Base-by-base conservation (phyloP, 2,888 invertebrate genomes). In the Diaphora mendica region DNA sequence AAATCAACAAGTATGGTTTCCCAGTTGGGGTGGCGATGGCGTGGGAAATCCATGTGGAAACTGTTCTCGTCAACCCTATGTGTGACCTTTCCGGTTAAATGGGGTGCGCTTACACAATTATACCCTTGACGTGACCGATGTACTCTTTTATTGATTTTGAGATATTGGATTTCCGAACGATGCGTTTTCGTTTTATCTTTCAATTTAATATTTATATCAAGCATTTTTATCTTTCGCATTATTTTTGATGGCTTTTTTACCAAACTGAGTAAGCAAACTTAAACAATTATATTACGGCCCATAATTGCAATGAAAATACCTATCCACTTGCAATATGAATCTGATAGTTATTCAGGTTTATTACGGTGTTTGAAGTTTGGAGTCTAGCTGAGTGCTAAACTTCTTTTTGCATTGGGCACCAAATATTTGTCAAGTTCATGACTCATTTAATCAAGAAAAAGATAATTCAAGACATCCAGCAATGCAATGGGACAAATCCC, bases 1-100 rank as follows among this genome's bases (percentile, higher is more conserved):
- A 83, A 94, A 92, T 92, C 93, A 93, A 94, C 93, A 94, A 93
- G 91, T 91, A 87, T 87, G 92, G 91, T 92, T 94, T 94, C 94
- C 91, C 91, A 90, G 90, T 80, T 86, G 78, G 85, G 85, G 85
- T 79, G 91, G 92, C 94, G 94, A 70, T 70, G 92, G 92, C 94
- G 95, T 95, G 95, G 95, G 95, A 95, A 95, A 89, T 90, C 79
- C 71, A 80, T 82, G 87, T 89, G 93, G 91, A 91, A 93, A 91
- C 86, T 86, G 90, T 94, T 95, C 95, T 88, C 95, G 93, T 80
- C 91, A 90, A 85, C 91, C 93, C 90, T 87, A 84, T 93, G 91
- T 93, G 93, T 91, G 95, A 93, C 94, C 94, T 92, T 91, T 93
- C 92, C 93, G 92, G 89, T 85, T 78, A 79, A 73, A 62, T 80